Evolutionary conservation across 2,113 vertebrate species (phyloP), one percentile per base, ranked within the genome.

Genomic region (Callionymus lyra): DNA sequence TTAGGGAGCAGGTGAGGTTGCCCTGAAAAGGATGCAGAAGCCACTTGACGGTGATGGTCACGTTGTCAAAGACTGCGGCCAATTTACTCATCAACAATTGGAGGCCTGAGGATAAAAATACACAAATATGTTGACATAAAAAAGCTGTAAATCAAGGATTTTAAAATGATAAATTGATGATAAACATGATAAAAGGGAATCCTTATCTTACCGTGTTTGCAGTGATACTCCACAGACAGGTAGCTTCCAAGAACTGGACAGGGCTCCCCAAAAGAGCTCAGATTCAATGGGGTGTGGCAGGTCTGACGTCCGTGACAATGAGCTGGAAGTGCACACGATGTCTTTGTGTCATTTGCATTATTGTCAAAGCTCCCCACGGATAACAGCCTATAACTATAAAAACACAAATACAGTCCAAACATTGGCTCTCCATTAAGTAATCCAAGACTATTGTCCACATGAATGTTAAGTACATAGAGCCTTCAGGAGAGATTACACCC

Each of bases 1-100:
- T 90, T 38, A 98, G 51, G 16, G 80, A 66, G 42, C 93, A 96
- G 37, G 91, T 93, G 39, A 98, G 80, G 44, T 95, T 98, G 57
- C 93, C 93, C 12, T 79, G 72, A 62, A 87, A 94, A 1, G 93
- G 91, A 37, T 87, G 81, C 6, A 98, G 88, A 32, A 97, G 84
- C 93, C 95, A 98, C 18, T 76, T 90, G 56, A 94, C 56, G 10
- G 77, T 83, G 58, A 95, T 47, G 0, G 80, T 89, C 56, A 96
- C 68, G 0, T 90, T 88, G 68, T 94, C 88, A 62, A 71, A 88
- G 53, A 87, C 50, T 10, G 87, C 82, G 1, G 82, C 86, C 4
- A 68, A 50, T 0, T 84, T 80, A 13, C 68, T 65, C 47, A 91
- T 78, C 16, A 63, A n/a, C 55, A 96, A 59, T 44, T 70, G 82